Evolutionary conservation across 2,113 vertebrate genomes (phyloP).

Genomic region (Chroicocephalus ridibundus): DNA sequence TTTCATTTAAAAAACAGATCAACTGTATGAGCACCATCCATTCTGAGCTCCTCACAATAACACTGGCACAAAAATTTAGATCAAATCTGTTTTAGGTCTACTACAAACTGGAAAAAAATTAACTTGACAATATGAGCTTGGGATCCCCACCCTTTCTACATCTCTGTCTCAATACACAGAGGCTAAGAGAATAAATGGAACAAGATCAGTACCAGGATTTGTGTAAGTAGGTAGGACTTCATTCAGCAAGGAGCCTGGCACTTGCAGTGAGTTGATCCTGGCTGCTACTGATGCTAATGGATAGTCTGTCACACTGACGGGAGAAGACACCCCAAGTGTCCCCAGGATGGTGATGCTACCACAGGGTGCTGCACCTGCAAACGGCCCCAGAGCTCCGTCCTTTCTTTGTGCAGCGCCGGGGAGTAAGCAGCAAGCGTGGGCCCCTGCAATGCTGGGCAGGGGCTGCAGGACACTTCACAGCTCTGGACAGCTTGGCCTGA

Average conservation of each 20-base stretch:
- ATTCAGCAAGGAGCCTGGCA: neutral
- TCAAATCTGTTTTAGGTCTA: neutral
- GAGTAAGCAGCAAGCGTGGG: accelerated
- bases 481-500: neutral
- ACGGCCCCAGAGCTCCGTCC: neutral
- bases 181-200: neutral
- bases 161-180: neutral
- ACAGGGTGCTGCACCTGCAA: neutral
- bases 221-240: neutral
- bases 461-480: neutral
- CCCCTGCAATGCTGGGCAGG: neutral
- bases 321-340: neutral
- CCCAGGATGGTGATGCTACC: neutral
- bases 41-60: neutral
- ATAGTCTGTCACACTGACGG: neutral
- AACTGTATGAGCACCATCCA: neutral
- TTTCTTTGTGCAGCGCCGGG: neutral
- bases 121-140: neutral
- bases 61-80: neutral
- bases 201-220: neutral
- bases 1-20: neutral
- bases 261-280: accelerated
- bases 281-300: neutral
- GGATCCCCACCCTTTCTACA: neutral
- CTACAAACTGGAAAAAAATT: neutral